Conservation (phyloP, 1,140 invertebrate species). For the Oppia nitens region DNA sequence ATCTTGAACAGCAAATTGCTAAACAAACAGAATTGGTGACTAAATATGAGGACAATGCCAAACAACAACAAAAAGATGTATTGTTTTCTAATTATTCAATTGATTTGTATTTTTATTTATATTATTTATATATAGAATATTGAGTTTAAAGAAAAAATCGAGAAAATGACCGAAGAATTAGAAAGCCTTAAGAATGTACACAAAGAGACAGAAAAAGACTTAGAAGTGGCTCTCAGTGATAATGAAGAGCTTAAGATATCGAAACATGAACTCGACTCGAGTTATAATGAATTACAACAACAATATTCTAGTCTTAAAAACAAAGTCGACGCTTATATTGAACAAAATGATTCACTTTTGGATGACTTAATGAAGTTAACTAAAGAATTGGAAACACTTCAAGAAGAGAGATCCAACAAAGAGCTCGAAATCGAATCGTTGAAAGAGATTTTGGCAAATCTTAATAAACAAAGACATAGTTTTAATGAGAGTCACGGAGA, state of each 20-base stretch:
- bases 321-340: background rate
- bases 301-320: background rate
- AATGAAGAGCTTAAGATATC: background rate
- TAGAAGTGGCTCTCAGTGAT: background rate
- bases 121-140: slow-evolving; percentile 3
- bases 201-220: slow-evolving; percentile 6
- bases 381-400: background rate
- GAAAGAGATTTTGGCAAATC: slow-evolving; percentile 4
- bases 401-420: background rate
- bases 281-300: background rate
- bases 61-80: background rate
- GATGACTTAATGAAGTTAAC: background rate
- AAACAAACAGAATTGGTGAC: background rate
- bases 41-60: background rate
- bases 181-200: background rate
- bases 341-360: background rate
- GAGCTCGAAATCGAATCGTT: slow-evolving; percentile 1
- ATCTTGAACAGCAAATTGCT: background rate
- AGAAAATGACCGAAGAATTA: background rate
- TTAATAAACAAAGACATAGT: slow-evolving; percentile 2
- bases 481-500: background rate
- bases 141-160: background rate
- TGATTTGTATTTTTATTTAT: background rate
- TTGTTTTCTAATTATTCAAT: background rate
- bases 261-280: background rate